Base-by-base conservation (phyloP, 2,797 vertebrate species). In the Esox masquinongy region DNA sequence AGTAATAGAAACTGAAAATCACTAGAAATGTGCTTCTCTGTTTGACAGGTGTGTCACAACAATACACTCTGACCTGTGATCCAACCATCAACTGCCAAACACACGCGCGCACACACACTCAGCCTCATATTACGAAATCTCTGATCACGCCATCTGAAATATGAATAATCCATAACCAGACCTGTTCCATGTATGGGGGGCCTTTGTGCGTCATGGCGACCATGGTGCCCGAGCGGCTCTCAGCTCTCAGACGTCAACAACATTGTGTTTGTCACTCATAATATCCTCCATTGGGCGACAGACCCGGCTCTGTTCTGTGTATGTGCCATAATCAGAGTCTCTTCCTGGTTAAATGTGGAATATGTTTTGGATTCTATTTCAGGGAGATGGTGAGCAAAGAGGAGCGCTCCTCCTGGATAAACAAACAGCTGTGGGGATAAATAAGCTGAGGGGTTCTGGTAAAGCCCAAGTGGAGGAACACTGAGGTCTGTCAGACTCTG, bases 381-480 rank as follows among this genome's bases (percentile, higher is more conserved):
- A 12, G 56, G 22, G 9, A 12, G 83, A 77, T 87, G 87, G 91
- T 84, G 87, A 88, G 89, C 79, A 89, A 91, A 86, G 80, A 89
- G 84, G 83, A 88, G 83, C 83, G 74, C 85, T 85, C 83, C 85
- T 82, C 89, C 82, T 61, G 5, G 85, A 88, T 92, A 92, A 92
- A 93, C 90, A 93, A 92, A 92, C 89, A 84, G 85, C 80, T 36
- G 87, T 88, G 86, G 89, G 91, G 86, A 90, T 93, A 91, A 92
- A 93, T 92, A 90, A 89, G 84, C 88, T 76, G 78, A 80, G 80
- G 85, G 86, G 80, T 77, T 88, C 43, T 47, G 43, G 43, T 47
- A 47, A 47, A 8, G 43, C 43, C 43, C 3, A 8, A 5, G 9
- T 47, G 43, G 43, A 14, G 43, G 84, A 89, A 88, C 87, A 89